Percentiles rank a stretch among this genome's conserved stretches.
phyloP scores from a whole-genome alignment of 1,140 invertebrate genomes.

The Pomacea maculata region DNA sequence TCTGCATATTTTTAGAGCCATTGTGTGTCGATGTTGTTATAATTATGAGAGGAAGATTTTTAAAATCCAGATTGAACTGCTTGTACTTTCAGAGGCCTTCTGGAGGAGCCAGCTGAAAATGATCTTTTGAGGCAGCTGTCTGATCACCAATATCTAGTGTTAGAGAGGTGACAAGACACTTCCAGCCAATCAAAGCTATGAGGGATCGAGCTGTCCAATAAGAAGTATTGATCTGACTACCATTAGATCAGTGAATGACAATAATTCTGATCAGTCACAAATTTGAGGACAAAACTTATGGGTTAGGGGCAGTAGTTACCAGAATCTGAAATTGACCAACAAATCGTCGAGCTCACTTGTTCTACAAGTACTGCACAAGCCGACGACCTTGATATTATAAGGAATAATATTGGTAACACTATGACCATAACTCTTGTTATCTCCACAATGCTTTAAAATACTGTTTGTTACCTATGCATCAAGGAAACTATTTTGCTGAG shows the following conservation, averaged over 20 bases:
- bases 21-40: not conserved
- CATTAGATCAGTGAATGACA: constrained; percentile 17
- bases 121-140: constrained; percentile 34
- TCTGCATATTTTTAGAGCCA: not conserved
- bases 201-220: not conserved
- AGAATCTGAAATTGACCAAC: no score
- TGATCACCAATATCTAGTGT: constrained; percentile 29
- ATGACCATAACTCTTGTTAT: no score
- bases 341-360: no score
- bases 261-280: constrained; percentile 3
- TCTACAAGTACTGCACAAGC: no score
- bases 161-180: constrained; percentile 26
- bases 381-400: no score
- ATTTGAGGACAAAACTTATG: no score
- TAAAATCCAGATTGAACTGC: not conserved
- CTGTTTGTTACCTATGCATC: no score
- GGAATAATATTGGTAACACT: no score
- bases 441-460: no score
- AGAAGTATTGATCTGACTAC: constrained; percentile 22
- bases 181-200: not conserved
- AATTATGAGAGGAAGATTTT: not conserved
- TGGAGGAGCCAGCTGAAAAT: constrained; percentile 38
- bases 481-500: no score
- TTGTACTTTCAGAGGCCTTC: constrained; percentile 29
- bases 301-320: no score